Percentiles rank a stretch among this genome's conserved stretches.
phyloP scores from a whole-genome alignment of 2,888 invertebrate species.

The Cantharis flavilabris region DNA sequence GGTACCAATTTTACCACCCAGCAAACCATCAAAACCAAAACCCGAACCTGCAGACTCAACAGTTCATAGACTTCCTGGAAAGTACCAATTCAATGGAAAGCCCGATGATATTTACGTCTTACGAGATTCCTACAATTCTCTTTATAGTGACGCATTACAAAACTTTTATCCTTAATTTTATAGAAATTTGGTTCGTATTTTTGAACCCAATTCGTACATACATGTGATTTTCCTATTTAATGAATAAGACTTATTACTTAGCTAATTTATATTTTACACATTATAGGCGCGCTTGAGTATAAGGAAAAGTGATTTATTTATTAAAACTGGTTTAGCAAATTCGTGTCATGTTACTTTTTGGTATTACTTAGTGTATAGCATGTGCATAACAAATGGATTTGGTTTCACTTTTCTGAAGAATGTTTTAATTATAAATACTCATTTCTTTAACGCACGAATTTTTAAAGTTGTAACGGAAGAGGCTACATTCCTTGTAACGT shows the following conservation, averaged over 20 bases:
- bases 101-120: constrained; percentile 71
- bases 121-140: constrained; percentile 68
- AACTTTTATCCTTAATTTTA: constrained; percentile 68
- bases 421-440: constrained; percentile 1
- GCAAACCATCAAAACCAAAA: constrained; percentile 44
- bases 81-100: constrained; percentile 79
- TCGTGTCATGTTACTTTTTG: constrained; percentile 6
- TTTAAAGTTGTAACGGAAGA: background rate
- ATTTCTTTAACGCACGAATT: background rate
- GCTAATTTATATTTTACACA: constrained; percentile 5
- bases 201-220: background rate
- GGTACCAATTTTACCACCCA: constrained; percentile 40
- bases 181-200: background rate
- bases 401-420: constrained; percentile 5
- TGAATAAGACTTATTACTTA: background rate
- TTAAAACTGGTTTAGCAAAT: constrained; percentile 4
- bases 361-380: constrained; percentile 5
- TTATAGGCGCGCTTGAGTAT: constrained; percentile 9
- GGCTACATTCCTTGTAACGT: background rate
- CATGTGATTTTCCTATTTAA: constrained; percentile 2
- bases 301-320: constrained; percentile 12
- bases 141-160: constrained; percentile 70
- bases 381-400: constrained; percentile 17
- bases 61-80: constrained; percentile 74
- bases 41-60: constrained; percentile 63